phyloP scores from a whole-genome alignment of 2,113 vertebrate species.

The Spheniscus mendiculus region DNA sequence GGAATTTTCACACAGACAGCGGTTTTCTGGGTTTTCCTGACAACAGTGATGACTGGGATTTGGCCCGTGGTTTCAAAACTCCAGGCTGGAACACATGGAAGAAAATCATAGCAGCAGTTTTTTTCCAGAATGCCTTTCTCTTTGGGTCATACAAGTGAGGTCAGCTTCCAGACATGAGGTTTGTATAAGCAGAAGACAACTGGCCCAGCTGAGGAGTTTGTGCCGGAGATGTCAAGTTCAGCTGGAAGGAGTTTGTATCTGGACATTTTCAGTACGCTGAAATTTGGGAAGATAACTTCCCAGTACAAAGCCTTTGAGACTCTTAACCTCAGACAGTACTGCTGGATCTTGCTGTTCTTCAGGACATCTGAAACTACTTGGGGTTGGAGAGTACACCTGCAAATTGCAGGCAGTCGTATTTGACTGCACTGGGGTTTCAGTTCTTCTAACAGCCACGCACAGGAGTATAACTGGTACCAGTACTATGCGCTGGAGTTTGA shows the following conservation, averaged over 20 bases:
- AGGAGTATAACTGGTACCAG: not conserved
- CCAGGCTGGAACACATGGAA: not conserved
- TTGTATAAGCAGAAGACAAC: not conserved
- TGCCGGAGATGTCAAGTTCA: not conserved
- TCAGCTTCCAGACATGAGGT: not conserved
- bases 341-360: not conserved
- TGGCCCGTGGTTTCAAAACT: not conserved
- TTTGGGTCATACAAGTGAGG: not conserved
- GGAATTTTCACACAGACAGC: not conserved
- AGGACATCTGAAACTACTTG: not conserved
- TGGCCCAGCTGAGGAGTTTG: not conserved
- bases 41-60: not conserved
- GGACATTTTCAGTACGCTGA: not conserved
- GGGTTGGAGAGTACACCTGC: not conserved
- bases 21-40: not conserved
- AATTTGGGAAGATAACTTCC: not conserved
- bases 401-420: not conserved
- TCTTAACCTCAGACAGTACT: not conserved
- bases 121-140: not conserved
- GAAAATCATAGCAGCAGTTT: not conserved
- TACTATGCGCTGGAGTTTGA: rapidly evolving
- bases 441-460: not conserved
- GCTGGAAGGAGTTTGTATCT: not conserved
- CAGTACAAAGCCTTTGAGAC: not conserved
- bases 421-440: not conserved